Base-by-base conservation (phyloP, 2,888 invertebrate species). In the Spatulosminthurus flaviceps region DNA sequence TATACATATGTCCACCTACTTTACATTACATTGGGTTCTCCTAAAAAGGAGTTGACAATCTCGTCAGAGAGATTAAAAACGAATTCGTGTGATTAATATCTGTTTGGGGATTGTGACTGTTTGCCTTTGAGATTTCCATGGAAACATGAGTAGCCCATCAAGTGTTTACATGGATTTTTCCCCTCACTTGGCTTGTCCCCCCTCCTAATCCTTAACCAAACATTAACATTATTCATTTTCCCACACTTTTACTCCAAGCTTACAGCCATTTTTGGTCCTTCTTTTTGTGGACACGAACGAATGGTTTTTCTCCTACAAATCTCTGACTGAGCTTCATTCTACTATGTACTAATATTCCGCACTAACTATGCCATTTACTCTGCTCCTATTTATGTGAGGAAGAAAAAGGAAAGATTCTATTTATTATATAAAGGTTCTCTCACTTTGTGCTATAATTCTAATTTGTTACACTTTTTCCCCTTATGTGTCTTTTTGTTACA, bases 1-100 rank as follows among this genome's bases (percentile, higher is more conserved):
- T 66, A 66, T 75, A 75, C 42, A 75, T 42, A 66, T 75, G 75
- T 75, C 70, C 70, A 70, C 42, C 70, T 70, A 70, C 67, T 67
- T 51, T 64, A 64, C 66, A 21, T 74, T 43, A 28, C 60, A 71
- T 41, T 71, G 34, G 51, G 34, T 29, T 73, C 34, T 71, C 71
- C 66, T 69, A 76, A 76, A 76, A 76, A 76, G 69, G 76, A 76
- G 78, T 80, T 81, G 81, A 81, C 81, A 81, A 79, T 79, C 77
- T 81, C 76, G 81, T 72, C 74, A 76, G 26, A 60, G 81, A 81
- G 81, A 81, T 81, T 81, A 81, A 79, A 80, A 79, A 77, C 42
- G 79, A 79, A 80, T 82, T 82, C 82, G 82, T 83, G 83, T 83
- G 83, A 83, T 83, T 81, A 82, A 82, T 83, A 81, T 83, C 81